Percentiles rank a stretch among this genome's conserved stretches.
Conservation (phyloP, 2,888 invertebrate species). For the Oxytorus armatus region DNA sequence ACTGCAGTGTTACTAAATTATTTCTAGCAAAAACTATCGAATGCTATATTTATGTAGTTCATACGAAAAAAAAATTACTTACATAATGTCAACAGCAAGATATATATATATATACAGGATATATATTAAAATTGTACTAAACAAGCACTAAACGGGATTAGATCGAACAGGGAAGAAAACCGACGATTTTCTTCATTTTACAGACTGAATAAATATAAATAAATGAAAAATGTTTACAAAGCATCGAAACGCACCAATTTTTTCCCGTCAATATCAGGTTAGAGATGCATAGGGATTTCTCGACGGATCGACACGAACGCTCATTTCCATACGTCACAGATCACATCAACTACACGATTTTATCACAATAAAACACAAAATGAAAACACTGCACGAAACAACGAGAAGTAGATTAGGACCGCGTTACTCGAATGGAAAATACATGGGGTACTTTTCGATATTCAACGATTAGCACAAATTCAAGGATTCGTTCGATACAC, state of each 20-base stretch:
- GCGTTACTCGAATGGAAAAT: neutral
- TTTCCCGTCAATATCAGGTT: neutral
- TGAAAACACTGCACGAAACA: neutral
- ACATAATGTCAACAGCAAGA: neutral
- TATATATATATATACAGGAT: neutral
- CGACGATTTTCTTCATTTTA: neutral
- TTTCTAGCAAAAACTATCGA: too few species aligned
- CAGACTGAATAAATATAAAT: constrained; percentile 3
- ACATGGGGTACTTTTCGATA: neutral
- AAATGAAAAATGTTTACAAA: constrained; percentile 7
- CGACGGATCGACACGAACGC: neutral
- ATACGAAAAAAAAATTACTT: neutral
- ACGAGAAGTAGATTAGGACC: neutral
- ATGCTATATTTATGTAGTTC: too few species aligned
- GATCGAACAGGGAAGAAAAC: neutral
- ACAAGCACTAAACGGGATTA: constrained; percentile 1
- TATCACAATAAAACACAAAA: neutral
- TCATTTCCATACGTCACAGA: neutral
- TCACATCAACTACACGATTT: neutral
- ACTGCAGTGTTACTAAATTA: too few species aligned
- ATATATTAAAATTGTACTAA: neutral
- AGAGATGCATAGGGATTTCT: neutral
- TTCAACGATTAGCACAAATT: neutral
- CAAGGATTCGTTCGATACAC: neutral
- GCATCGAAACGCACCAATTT: neutral